Base-by-base conservation (phyloP, 2,113 vertebrate genomes). In the Mastomys coucha region DNA sequence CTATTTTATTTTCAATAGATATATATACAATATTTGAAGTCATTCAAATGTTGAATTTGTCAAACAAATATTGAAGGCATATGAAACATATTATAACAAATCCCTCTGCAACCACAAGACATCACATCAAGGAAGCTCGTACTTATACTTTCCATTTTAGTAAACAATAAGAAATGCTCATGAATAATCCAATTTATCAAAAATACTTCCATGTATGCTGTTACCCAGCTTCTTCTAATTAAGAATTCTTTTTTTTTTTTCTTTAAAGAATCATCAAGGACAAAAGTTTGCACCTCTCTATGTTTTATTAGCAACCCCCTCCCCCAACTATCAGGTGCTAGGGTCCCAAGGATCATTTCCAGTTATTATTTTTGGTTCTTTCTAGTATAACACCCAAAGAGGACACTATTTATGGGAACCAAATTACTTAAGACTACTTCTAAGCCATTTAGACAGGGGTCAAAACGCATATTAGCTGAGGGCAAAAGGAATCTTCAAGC, bases 381-480 rank as follows among this genome's bases (percentile, higher is more conserved):
- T 77, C 51, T 91, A 60, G 70, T 28, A 36, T 70, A 94, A 96
- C 86, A 96, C 72, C 91, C 92, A 49, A 96, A 92, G 85, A 86
- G 26, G 53, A 75, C 53, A 82, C 70, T 88, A 88, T 96, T 96
- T 88, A 45, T 91, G 78, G 69, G 45, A 94, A 96, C 4, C 63
- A 95, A 95, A 84, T 89, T 87, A 84, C 95, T 97, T 93, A 89
- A 65, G 91, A 92, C 82, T 86, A 89, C 70, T 96, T 96, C 84
- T 94, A 94, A 94, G 77, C 67, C 82, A 70, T 73, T 94, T 96
- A 90, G 88, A 78, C 36, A 94, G 93, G 96, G 95, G 93, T 96
- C 90, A 97, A 65, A 88, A 90, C 14, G 85, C 90, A 81, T 56
- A 88, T 95, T 82, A 96, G 90, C 88, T 91, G 42, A 51, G 90